phyloP scores from a whole-genome alignment of 2,797 vertebrate species.

The Borostomias antarcticus region DNA sequence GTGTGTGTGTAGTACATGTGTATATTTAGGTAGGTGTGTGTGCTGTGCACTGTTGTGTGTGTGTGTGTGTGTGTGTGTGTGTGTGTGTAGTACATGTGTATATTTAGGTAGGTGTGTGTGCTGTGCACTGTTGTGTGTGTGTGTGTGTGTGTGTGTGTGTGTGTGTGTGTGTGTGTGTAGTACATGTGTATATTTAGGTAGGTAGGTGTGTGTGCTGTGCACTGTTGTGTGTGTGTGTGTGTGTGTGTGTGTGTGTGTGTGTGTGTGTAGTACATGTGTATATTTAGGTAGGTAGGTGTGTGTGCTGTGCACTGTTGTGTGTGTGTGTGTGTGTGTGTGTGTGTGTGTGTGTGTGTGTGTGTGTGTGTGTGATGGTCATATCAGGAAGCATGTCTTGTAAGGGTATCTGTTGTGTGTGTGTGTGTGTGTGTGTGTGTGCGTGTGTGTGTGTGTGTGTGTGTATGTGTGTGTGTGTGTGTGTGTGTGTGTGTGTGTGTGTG shows the following conservation, averaged over 20 bases:
- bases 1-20: neutral
- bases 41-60: neutral
- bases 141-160: neutral
- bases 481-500: neutral
- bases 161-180: neutral
- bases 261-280: too few species aligned
- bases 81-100: too few species aligned
- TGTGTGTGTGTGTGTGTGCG: neutral
- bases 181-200: too few species aligned
- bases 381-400: too few species aligned
- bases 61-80: neutral
- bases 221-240: neutral
- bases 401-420: too few species aligned
- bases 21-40: too few species aligned
- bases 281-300: too few species aligned
- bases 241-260: neutral
- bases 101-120: too few species aligned
- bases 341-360: neutral
- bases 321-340: neutral
- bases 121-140: too few species aligned
- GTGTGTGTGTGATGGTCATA: neutral
- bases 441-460: slow-evolving; percentile 1
- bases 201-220: too few species aligned
- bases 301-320: too few species aligned
- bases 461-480: neutral